Conservation (phyloP, 2,797 vertebrate species). For the Coregonus suidteri region DNA sequence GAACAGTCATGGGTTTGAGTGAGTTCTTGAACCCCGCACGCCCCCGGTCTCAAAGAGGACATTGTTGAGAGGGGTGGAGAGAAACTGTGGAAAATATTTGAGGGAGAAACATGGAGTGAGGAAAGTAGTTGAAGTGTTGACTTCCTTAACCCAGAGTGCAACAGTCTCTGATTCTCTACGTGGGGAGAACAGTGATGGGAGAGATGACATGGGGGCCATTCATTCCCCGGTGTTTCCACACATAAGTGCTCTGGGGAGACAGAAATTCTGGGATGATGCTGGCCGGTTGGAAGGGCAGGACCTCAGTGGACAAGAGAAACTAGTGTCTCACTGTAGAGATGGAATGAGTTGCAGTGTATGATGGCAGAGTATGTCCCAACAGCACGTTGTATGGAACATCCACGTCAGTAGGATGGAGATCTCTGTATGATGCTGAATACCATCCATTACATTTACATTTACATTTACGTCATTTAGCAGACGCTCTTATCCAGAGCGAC, state of each 20-base stretch:
- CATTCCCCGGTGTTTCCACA: not conserved
- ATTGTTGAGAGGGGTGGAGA: not conserved
- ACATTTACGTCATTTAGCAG: too few relatives aligned
- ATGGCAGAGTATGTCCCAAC: not conserved
- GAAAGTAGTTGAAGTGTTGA: not conserved
- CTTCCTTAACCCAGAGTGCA: not conserved
- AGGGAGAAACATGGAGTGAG: not conserved
- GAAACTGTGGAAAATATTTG: not conserved
- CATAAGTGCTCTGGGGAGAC: not conserved
- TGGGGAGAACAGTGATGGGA: not conserved
- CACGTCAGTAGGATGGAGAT: not conserved
- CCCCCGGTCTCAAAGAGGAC: not conserved
- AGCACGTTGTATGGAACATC: not conserved
- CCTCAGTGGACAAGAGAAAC: not conserved
- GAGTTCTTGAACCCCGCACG: not conserved
- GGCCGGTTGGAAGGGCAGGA: not conserved
- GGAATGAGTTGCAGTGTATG: not conserved
- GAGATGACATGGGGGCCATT: not conserved
- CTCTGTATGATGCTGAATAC: not conserved
- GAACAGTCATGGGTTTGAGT: not conserved
- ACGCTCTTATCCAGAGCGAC: too few relatives aligned
- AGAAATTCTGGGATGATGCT: too few relatives aligned
- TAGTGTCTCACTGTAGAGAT: not conserved
- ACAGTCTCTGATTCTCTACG: not conserved
- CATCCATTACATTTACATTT: too few relatives aligned